Base-by-base conservation (phyloP, 2,113 vertebrate genomes). In the Anser cygnoides region DNA sequence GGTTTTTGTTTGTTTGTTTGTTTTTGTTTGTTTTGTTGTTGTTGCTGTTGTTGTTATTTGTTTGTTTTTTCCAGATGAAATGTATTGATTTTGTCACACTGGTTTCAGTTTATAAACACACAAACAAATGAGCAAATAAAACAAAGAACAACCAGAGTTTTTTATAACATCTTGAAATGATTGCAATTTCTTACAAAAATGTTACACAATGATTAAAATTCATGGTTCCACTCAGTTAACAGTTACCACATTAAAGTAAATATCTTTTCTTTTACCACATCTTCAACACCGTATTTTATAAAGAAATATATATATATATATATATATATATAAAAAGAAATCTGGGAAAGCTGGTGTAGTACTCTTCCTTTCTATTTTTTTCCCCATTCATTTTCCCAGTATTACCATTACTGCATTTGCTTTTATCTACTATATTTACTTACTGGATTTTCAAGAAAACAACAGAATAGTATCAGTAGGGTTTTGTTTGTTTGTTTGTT, bases 71-170 rank as follows among this genome's bases (percentile, higher is more conserved):
- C 46, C 3, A 25, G 5, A 44, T 7, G 31, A 55, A 44, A 68
- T 49, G 3, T 35, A 11, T 37, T 74, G 3, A 4, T 71, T 84
- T 86, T 78, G 8, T 76, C 23, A 66, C 26, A 20, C 3, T 68
- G 23, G 8, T 72, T 87, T 87, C 54, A 92, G 17, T 39, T 89
- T 83, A 71, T 79, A 92, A 94, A 79, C 25, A 76, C 43, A 39
- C 26, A 72, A 76, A 66, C 11, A 50, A 74, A 85, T 39, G 39
- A 39, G 37, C 22, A 61, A 59, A 59, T 46, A 63, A 59, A n/a
- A 0, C 0, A 5, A 22, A 78, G 6, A 26, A 3, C 5, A 22
- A 6, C 9, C 23, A 37, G 4, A 66, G 4, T 25, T 83, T 84
- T 54, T 43, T 21, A 57, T 84, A 81, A 87, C 6, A 85, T 85